Conservation (phyloP, 2,888 invertebrate species). For the Cyaniris semiargus region DNA sequence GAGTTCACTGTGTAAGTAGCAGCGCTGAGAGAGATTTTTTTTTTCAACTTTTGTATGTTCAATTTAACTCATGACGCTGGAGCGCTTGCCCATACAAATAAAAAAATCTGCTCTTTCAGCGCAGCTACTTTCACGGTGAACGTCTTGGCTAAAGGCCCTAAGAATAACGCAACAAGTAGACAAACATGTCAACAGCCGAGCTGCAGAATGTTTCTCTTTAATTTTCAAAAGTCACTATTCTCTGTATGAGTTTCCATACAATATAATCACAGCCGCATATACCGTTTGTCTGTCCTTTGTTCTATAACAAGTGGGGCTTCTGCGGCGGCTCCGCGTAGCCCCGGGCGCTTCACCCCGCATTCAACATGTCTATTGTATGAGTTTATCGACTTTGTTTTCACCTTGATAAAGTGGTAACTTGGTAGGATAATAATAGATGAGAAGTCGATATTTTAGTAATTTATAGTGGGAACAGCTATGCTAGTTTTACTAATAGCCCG, state of each 20-base stretch:
- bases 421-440: background rate
- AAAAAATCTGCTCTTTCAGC: no score
- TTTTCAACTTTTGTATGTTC: no score
- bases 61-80: no score
- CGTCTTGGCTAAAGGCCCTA: no score
- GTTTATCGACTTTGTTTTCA: background rate
- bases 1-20: no score
- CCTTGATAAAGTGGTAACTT: background rate
- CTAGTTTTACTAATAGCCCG: no score
- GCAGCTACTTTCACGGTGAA: no score
- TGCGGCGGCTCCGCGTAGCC: background rate
- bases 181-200: background rate
- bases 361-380: conserved; percentile 15
- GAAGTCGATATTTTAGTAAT: no score
- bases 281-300: conserved; percentile 11
- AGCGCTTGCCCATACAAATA: no score
- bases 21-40: no score
- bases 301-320: background rate
- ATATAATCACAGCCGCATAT: background rate
- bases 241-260: background rate
- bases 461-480: no score
- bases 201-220: background rate
- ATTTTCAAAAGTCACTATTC: background rate
- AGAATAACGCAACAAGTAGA: background rate
- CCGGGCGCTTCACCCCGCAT: background rate